Evolutionary conservation across 2,113 vertebrate species (phyloP), one percentile per base, ranked within the genome.

Genomic region (Gambusia affinis): DNA sequence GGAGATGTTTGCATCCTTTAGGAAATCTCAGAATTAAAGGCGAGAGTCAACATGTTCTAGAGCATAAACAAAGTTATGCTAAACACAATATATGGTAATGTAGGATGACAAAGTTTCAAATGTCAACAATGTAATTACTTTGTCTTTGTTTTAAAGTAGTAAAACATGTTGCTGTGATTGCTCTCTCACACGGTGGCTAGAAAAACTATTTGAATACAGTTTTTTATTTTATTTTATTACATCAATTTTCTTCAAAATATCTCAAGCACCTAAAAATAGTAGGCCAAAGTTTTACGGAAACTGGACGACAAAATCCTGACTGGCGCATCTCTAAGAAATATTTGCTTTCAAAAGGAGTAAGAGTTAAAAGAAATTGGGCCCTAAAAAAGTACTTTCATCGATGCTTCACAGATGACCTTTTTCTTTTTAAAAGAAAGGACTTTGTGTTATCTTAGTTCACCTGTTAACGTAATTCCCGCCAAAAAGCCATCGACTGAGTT

Each of bases 401-500:
- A 67, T 44, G 14, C 37, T 11, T 30, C 14, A 22, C 29, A 31
- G 67, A 54, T 31, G 5, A 37, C 14, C 8, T 8, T 19, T 19
- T 44, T 28, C 35, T 29, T 60, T 71, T 8, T 27, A 3, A 27
- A 33, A 60, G 54, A 60, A 17, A 51, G n/a, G 10, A 29, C 5
- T 72, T 44, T 30, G 19, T 24, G n/a, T 0, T 27, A 64, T 22
- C 33, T 70, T 7, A 31, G 64, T 12, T 17, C 14, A 51, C 17
- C 4, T 70, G 81, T 73, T 44, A 27, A 72, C 70, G 72, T 60
- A 42, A 33, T 33, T 54, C 61, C 27, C 51, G 54, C 51, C 74
- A 65, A 79, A 76, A 51, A 42, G 70, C 60, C 54, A 66, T 67
- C 22, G 47, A 70, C 67, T 31, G 62, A 29, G 74, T 80, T 64